Conservation (phyloP, 2,113 vertebrate genomes). For the Ammodytes dubius region DNA sequence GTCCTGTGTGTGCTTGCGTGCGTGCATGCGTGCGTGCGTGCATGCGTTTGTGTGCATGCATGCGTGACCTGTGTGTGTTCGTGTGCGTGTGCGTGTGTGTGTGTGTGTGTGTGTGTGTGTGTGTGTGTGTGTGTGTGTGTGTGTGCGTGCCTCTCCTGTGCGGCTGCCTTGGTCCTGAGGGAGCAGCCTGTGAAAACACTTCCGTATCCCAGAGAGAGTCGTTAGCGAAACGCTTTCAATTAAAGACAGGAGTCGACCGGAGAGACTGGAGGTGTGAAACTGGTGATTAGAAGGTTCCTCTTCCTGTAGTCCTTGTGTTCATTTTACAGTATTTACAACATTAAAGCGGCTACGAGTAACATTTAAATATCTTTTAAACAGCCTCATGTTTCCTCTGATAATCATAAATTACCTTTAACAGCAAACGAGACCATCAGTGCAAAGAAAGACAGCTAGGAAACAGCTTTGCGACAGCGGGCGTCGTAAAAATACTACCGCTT, state of each 20-base stretch:
- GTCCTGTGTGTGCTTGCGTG: too few relatives aligned
- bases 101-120: background rate
- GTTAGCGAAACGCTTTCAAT: constrained; percentile 74
- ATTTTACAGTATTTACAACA: constrained; percentile 64
- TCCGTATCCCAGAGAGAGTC: constrained; percentile 69
- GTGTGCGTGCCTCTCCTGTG: background rate
- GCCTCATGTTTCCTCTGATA: too few relatives aligned
- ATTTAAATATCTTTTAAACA: too few relatives aligned
- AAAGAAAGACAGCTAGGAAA: too few relatives aligned
- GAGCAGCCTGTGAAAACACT: constrained; percentile 47
- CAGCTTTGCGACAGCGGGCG: too few relatives aligned
- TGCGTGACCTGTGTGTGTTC: constrained; percentile 25
- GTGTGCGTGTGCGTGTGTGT: background rate
- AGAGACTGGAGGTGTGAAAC: constrained; percentile 14
- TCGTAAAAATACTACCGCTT: too few relatives aligned
- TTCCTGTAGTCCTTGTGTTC: constrained; percentile 62
- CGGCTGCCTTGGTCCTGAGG: constrained; percentile 19
- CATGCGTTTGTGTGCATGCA: too few relatives aligned
- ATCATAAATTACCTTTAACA: too few relatives aligned
- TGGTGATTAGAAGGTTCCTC: constrained; percentile 69
- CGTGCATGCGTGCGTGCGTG: too few relatives aligned
- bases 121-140: background rate
- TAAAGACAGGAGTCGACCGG: constrained; percentile 46
- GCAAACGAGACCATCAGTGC: too few relatives aligned
- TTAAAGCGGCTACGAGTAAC: too few relatives aligned